Percentiles rank a stretch among this genome's conserved stretches.
Conservation (phyloP, 1,140 invertebrate species). For the Polypedilum pembai region DNA sequence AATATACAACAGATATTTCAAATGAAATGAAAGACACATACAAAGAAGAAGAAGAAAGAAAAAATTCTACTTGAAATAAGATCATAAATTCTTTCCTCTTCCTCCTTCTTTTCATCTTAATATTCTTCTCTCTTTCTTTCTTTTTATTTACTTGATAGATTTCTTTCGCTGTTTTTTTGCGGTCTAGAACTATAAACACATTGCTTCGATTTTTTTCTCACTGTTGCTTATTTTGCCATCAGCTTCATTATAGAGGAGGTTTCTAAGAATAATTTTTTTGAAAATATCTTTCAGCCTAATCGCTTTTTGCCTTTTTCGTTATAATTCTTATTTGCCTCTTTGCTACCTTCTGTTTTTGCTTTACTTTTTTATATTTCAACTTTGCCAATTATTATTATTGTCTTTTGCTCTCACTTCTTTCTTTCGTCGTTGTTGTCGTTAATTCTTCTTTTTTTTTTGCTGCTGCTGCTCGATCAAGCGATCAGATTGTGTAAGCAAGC, state of each 20-base stretch:
- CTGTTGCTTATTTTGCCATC: not conserved
- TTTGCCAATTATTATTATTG: not conserved
- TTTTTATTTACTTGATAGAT: not conserved
- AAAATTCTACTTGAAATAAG: conserved; percentile 19
- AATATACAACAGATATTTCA: too few species aligned
- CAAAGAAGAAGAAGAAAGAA: not conserved
- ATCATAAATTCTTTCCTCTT: conserved; percentile 30
- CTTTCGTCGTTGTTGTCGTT: not conserved
- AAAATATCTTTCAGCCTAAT: conserved; percentile 3
- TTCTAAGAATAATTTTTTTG: not conserved
- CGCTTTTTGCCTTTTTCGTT: not conserved
- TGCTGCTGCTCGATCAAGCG: not conserved
- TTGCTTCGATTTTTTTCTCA: not conserved
- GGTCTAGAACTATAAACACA: not conserved
- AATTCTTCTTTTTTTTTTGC: not conserved
- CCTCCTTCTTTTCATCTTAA: conserved; percentile 31
- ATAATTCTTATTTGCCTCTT: conserved; percentile 13
- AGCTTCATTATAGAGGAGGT: conserved; percentile 10
- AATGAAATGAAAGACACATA: not conserved
- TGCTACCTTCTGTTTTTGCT: not conserved
- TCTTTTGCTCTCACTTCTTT: not conserved
- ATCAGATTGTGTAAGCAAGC: not conserved
- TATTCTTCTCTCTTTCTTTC: conserved; percentile 30
- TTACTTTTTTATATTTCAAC: not conserved
- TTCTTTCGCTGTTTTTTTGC: conserved; percentile 5